These are phyloP conservation scores for Aplochiton taeniatus DNA, from an alignment of 2,797 vertebrate species.

Conservation along the genomic window DNA sequence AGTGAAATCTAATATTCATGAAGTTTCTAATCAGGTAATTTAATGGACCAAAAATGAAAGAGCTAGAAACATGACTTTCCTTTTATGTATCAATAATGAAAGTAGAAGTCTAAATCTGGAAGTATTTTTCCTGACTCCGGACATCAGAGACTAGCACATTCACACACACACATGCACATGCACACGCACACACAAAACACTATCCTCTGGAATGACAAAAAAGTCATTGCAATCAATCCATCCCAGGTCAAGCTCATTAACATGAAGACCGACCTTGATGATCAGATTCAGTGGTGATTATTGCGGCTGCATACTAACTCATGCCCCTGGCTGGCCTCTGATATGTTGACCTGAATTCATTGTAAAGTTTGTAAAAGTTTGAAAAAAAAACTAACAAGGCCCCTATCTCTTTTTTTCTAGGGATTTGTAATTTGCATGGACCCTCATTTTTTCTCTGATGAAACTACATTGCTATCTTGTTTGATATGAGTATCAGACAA, in stretches of 20 bases:
- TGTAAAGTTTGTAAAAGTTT: not conserved
- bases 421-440: not conserved
- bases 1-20: not conserved
- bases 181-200: conserved; percentile 12
- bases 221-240: conserved; percentile 58
- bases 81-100: conserved; percentile 74
- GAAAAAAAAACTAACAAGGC: too few relatives aligned
- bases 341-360: conserved; percentile 32
- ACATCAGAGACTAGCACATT: conserved; percentile 22
- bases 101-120: conserved; percentile 42
- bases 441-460: not conserved
- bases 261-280: conserved; percentile 48
- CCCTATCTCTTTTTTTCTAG: too few relatives aligned
- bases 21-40: conserved; percentile 50
- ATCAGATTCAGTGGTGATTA: conserved; percentile 13
- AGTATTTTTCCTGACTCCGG: conserved; percentile 37
- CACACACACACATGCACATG: too few relatives aligned
- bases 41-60: conserved; percentile 47
- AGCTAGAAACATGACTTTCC: conserved; percentile 66
- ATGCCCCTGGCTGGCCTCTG: conserved; percentile 58
- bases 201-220: conserved; percentile 60
- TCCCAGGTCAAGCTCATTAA: conserved; percentile 72
- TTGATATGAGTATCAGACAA: not conserved
- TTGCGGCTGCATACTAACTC: conserved; percentile 61
- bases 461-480: not conserved